Evolutionary conservation across 2,888 invertebrate genomes (phyloP).

Genomic region (Coronaproctus castanopsis): DNA sequence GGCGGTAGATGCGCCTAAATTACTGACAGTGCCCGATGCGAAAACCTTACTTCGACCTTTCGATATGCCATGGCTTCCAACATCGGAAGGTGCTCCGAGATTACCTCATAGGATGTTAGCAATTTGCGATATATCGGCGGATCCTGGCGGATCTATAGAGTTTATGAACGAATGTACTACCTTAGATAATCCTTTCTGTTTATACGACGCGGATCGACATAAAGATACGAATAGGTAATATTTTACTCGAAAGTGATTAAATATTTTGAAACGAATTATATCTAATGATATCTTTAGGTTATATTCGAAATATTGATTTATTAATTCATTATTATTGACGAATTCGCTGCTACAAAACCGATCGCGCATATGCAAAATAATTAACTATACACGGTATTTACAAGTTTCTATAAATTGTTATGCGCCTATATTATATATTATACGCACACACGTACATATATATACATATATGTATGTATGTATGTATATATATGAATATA

Average conservation of each 20-base stretch:
- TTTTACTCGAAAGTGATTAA: not conserved
- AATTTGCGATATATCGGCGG: constrained; percentile 96
- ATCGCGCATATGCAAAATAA: no score
- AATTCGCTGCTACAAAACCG: no score
- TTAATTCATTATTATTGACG: not conserved
- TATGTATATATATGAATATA: no score
- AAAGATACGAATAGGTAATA: constrained; percentile 72
- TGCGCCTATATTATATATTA: no score
- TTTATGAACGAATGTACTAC: constrained; percentile 99
- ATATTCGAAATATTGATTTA: not conserved
- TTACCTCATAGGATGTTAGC: constrained; percentile 77
- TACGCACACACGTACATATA: no score
- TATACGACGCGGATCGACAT: constrained; percentile 97
- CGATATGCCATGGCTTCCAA: constrained; percentile 81
- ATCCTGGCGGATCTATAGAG: constrained; percentile 95
- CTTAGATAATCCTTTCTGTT: constrained; percentile 94
- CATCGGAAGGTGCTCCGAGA: constrained; percentile 67
- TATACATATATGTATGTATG: no score
- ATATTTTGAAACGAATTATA: no score
- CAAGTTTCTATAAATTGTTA: no score
- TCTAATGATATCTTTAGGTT: no score
- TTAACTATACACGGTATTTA: no score
- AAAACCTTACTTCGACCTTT: constrained; percentile 76
- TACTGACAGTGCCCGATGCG: constrained; percentile 93
- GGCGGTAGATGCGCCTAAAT: constrained; percentile 89